Conservation (phyloP, 2,113 vertebrate species). For the Gobio gobio region DNA sequence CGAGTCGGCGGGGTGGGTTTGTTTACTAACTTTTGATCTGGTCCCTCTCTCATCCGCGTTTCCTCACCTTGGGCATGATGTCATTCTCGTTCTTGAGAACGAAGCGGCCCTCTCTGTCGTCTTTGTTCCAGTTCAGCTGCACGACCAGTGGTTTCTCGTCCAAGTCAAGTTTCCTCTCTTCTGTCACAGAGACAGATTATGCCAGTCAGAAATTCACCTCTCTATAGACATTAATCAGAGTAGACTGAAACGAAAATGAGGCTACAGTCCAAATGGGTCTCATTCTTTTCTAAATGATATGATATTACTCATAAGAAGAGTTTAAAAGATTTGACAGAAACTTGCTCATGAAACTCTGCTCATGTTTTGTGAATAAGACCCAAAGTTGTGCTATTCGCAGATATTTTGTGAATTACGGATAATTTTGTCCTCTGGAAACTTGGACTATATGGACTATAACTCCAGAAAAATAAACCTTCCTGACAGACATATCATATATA, state of each 20-base stretch:
- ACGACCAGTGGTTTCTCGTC: conserved; percentile 98
- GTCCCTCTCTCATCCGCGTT: not conserved
- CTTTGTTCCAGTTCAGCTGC: conserved; percentile 99
- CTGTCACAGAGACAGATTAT: conserved; percentile 71
- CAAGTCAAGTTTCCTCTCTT: conserved; percentile 97
- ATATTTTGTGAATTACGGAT: not conserved
- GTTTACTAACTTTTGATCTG: not conserved
- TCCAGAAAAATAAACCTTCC: not conserved
- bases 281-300: not conserved
- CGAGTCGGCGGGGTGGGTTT: not conserved
- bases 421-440: not conserved
- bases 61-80: conserved; percentile 85
- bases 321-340: not conserved
- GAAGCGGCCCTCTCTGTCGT: conserved; percentile 95
- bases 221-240: not conserved
- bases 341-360: not conserved
- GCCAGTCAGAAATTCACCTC: conserved; percentile 11
- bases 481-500: not conserved
- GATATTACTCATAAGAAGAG: not conserved
- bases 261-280: not conserved
- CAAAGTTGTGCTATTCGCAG: not conserved
- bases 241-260: not conserved
- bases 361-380: no score
- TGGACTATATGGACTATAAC: not conserved
- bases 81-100: conserved; percentile 99